Evolutionary conservation across 2,797 vertebrate genomes (phyloP).

Genomic region (Morelia viridis): DNA sequence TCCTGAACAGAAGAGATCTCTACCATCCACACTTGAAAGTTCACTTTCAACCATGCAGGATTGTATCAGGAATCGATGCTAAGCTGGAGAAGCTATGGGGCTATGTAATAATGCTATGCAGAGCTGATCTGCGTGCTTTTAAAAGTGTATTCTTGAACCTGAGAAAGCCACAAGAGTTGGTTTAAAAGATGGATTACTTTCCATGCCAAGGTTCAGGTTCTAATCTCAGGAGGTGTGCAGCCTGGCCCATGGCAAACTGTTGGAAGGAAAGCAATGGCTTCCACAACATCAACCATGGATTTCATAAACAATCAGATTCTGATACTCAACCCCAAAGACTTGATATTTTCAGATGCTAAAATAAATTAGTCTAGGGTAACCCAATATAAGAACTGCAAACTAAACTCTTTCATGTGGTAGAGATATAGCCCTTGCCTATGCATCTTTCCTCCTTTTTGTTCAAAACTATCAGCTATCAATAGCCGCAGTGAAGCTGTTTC

Average conservation of each 20-base stretch:
- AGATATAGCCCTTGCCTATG: not conserved
- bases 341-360: not conserved
- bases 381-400: not conserved
- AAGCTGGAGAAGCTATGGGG: conserved; percentile 41
- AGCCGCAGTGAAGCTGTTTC: not conserved
- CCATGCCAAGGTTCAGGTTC: conserved; percentile 24
- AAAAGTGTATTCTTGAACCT: conserved; percentile 37
- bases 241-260: conserved; percentile 32
- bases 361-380: not conserved
- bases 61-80: conserved; percentile 26
- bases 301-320: conserved; percentile 1
- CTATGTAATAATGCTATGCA: conserved; percentile 28
- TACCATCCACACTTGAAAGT: conserved; percentile 41
- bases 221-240: conserved; percentile 15
- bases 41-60: conserved; percentile 38
- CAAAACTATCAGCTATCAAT: not conserved
- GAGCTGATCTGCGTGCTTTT: conserved; percentile 36
- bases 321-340: not conserved
- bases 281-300: not conserved
- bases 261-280: conserved; percentile 19
- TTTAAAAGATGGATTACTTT: conserved; percentile 36
- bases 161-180: conserved; percentile 43
- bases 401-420: not conserved
- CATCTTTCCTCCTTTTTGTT: not conserved
- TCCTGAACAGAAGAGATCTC: conserved; percentile 50